Base-by-base conservation (phyloP, 2,888 invertebrate genomes). In the Lomographa bimaculata region DNA sequence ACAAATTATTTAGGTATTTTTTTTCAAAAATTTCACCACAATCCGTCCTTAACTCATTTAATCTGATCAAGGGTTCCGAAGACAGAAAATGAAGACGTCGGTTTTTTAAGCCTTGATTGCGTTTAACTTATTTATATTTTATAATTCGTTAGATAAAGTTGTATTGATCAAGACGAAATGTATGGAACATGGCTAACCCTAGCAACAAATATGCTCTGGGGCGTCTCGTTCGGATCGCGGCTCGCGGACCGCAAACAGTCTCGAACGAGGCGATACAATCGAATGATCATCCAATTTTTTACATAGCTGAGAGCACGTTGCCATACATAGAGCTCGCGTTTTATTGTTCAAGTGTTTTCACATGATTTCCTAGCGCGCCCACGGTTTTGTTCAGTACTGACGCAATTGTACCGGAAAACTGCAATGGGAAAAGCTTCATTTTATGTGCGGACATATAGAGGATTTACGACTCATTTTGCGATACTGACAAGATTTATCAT, bases 311-410 rank as follows among this genome's bases (percentile, higher is more conserved):
- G 46, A 23, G 35, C 39, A 34, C 48, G 53, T 66, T 58, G 55
- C 64, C 57, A 63, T 68, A 66, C 60, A 64, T 64, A 69, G 69
- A 40, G 70, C 67, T 61, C 58, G 54, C 54, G 60, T 59, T 57
- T 60, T 55, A 69, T 71, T 75, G 71, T 71, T 65, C 57, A 62
- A 50, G 40, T 41, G 51, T 69, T 70, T 78, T 79, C 79, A 68
- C 79, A 76, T 72, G 69, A 71, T 78, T 79, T 77, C 71, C 71
- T 71, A 70, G 64, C 60, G 59, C 61, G 57, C 57, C 53, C 63
- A 60, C 66, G 64, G 63, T 68, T 71, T 72, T 76, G 68, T 64
- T 64, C 47, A 45, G 52, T 51, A 42, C 35, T 50, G 48, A 36
- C 60, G 57, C 63, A 67, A 60, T 57, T 55, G 54, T 53, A 52